Base-by-base conservation (phyloP, 2,113 vertebrate genomes). In the Oreochromis niloticus region DNA sequence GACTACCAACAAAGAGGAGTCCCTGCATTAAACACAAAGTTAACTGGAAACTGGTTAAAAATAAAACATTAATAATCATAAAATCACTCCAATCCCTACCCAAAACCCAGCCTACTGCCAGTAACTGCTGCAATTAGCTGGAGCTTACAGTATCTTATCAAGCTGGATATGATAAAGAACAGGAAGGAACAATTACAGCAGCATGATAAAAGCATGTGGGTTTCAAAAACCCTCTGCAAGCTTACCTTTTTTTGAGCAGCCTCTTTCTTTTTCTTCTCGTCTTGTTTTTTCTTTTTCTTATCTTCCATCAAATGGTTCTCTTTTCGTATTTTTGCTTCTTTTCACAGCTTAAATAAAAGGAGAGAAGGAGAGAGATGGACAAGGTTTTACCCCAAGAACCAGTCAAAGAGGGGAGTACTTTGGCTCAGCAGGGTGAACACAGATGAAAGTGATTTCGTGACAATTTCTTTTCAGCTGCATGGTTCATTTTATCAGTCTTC, bases 221-320 rank as follows among this genome's bases (percentile, higher is more conserved):
- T 46, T 39, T 78, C 22, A 71, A 61, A 82, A 52, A 2, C 6
- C 1, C 71, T 75, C 43, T 48, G 71, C 41, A 34, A 22, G 6
- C 55, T 84, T 89, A 99, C 98, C 98, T 98, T 98, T 97, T 98
- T 99, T 96, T 97, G 97, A 97, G 97, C 97, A 97, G 96, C 97
- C 97, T 99, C 98, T 97, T 98, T 99, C 97, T 98, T 99, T 97
- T 98, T 99, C 97, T 99, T 99, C 96, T 98, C 98, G 96, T 99
- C 98, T 97, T 98, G 98, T 96, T 97, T 99, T 98, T 98, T 99
- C 98, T 98, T 99, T 99, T 98, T 99, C 98, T 98, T 99, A 97
- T 99, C 98, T 98, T 99, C 98, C 98, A 99, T 99, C 98, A 99
- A 99, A 98, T 95, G 97, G 96, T 98, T 97, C 97, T 98, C 97